These are phyloP conservation scores for Gymnocypris eckloni DNA, from an alignment of 2,797 vertebrate species.

Conservation along the genomic window DNA sequence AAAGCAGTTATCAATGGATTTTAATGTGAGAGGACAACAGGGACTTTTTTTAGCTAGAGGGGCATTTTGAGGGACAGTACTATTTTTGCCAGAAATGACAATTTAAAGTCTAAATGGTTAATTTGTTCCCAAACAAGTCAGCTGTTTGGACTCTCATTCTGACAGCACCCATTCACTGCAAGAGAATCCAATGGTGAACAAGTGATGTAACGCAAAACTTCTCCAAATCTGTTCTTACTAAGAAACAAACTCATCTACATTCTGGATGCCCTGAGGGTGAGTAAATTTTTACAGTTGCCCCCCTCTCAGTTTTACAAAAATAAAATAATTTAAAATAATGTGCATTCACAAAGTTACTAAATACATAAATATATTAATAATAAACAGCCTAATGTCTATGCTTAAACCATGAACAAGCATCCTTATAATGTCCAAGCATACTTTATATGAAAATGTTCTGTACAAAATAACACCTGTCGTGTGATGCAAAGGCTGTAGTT, in stretches of 20 bases:
- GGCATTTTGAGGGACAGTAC: too few species aligned
- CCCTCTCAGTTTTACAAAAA: too few species aligned
- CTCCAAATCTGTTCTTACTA: neutral
- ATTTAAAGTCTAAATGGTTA: too few species aligned
- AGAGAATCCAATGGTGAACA: neutral
- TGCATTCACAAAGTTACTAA: neutral
- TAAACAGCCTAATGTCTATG: neutral
- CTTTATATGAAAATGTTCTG: neutral
- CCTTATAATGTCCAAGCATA: neutral
- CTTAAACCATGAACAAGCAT: neutral
- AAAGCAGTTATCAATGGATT: neutral
- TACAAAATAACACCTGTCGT: neutral
- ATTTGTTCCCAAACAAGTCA: neutral
- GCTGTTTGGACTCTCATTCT: neutral
- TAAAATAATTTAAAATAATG: neutral
- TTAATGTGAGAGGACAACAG: too few species aligned
- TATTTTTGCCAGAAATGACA: too few species aligned
- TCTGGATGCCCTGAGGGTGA: too few species aligned
- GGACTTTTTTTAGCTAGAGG: too few species aligned
- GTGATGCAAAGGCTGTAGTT: neutral
- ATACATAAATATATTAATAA: neutral
- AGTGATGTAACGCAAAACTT: neutral
- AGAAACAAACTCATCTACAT: too few species aligned
- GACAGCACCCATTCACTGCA: neutral
- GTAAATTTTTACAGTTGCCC: too few species aligned